Base-by-base conservation (phyloP, 2,113 vertebrate genomes). In the Solenodon paradoxus region DNA sequence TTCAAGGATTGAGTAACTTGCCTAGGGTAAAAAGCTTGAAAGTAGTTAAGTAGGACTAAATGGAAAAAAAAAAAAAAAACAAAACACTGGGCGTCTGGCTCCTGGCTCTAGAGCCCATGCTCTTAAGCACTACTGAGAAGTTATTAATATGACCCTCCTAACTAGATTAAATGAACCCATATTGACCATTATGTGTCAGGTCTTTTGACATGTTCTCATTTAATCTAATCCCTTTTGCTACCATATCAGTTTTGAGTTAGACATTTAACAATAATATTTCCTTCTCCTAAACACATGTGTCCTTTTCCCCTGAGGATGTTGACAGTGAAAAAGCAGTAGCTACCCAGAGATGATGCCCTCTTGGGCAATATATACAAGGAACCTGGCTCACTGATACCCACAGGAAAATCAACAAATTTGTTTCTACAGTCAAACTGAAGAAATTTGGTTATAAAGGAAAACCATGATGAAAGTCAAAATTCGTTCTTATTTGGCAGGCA, bases 381-480 rank as follows among this genome's bases (percentile, higher is more conserved):
- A 53, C 22, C 40, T 81, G 11, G 40, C 66, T 92, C 72, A 91
- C 15, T 32, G 90, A 49, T n/a, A 55, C 3, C 57, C 66, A 69
- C 28, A 57, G 74, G 30, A 71, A 93, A 93, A 74, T 49, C 64
- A 81, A 68, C 22, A 12, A 26, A 83, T 6, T 49, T 59, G 9
- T 66, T 88, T 87, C 42, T 53, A 40, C 26, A 69, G 45, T 77
- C 55, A 49, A 59, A 81, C 15, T 40, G 3, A 75, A 38, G 15
- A 79, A 72, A 83, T 38, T 22, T 68, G 59, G 72, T 93, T 78
- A 66, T 45, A 78, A 94, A 72, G 69, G 32, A 87, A 94, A 69
- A 95, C 5, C 40, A 20, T 47, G 32, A 72, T 72, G 1, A 26
- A 88, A 82, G n/a, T 84, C 49, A 83, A 79, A 80, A 63, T 94